phyloP scores from a whole-genome alignment of 2,113 vertebrate genomes.

The Lepus americanus region DNA sequence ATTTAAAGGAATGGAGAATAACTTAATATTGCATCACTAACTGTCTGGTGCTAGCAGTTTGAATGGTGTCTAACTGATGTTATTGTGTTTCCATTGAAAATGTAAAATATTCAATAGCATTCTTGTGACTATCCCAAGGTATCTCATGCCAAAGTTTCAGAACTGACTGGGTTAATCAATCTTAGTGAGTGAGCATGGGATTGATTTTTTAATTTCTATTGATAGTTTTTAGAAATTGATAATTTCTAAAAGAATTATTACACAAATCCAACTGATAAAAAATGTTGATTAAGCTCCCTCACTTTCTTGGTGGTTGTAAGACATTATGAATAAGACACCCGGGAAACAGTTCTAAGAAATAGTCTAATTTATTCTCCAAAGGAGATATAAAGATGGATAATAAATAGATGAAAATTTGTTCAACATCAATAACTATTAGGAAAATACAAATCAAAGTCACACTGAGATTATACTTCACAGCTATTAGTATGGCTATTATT shows the following conservation, averaged over 20 bases:
- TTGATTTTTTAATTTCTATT: conserved; percentile 58
- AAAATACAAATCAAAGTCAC: conserved; percentile 22
- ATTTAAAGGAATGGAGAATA: background rate
- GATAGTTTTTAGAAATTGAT: background rate
- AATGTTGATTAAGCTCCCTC: conserved; percentile 49
- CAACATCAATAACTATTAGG: conserved; percentile 39
- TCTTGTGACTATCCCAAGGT: background rate
- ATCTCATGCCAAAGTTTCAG: background rate
- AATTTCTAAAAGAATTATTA: conserved; percentile 27
- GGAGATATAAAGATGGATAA: background rate
- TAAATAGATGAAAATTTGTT: background rate
- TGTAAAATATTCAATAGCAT: background rate
- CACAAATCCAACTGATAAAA: conserved; percentile 39
- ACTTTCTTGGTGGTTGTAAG: conserved; percentile 44
- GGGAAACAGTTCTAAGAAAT: background rate
- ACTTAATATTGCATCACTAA: conserved; percentile 17
- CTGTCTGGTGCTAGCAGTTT: conserved; percentile 3
- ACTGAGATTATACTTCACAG: conserved; percentile 27
- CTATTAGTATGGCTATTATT: background rate
- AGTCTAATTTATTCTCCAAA: conserved; percentile 9
- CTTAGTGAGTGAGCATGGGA: conserved; percentile 16
- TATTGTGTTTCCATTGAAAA: conserved; percentile 11
- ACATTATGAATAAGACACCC: conserved; percentile 30
- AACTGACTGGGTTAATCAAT: background rate
- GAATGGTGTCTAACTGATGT: background rate